Base-by-base conservation (phyloP, 2,797 vertebrate species). In the Pangasius djambal region DNA sequence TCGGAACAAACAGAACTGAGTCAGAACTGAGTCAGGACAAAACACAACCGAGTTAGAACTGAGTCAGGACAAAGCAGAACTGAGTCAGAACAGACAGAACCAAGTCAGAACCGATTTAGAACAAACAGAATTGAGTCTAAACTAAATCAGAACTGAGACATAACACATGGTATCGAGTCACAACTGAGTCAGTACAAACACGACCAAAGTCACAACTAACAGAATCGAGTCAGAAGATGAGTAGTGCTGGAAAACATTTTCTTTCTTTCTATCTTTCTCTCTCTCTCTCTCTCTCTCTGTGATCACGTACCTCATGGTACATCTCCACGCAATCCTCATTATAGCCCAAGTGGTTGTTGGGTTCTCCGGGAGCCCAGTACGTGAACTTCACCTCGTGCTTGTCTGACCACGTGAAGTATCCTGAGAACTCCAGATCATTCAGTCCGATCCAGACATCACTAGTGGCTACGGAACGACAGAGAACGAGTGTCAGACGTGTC, bases 321-420 rank as follows among this genome's bases (percentile, higher is more conserved):
- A 97, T 96, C 92, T 96, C 94, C 0, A 97, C 96, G 77, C 96
- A 97, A 93, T 97, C 93, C 86, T 96, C 96, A 0, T 0, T 89
- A 91, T 96, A 97, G 31, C 95, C 96, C 0, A 90, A 40, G 44
- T 96, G 96, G 91, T 95, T 96, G 94, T 96, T 96, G 77, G 96
- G 96, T 91, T 96, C 94, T 20, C 96, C 96, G 12, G 95, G 95
- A 72, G 96, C 94, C 96, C 96, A 97, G 94, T 97, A 87, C 48
- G 96, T 97, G 93, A 96, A 96, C 31, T 88, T 94, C 40, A 93
- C 94, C 4, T 89, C 63, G 67, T 95, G 94, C 25, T 91, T 63
- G 59, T 96, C 94, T 1, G 96, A 95, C 96, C 96, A 97, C 6
- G 28, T 16, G 90, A 92, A 97, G 90, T 94, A 86, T 1, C 96